A percentile compares a stretch with the other conserved stretches of the same genome.
Conservation (phyloP, 2,797 vertebrate species). For the Trematomus bernacchii region DNA sequence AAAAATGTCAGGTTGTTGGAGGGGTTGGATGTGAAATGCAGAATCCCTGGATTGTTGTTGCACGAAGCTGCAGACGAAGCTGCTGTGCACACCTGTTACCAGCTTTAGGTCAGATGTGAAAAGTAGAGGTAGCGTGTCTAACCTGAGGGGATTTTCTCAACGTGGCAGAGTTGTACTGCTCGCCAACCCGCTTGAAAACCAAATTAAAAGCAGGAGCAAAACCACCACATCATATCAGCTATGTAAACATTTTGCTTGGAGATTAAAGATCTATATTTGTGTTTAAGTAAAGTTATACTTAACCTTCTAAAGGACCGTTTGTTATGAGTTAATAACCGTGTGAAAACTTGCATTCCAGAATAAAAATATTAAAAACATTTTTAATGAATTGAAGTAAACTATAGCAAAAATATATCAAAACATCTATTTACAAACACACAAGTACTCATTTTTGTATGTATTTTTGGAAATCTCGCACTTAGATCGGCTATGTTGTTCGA, state of each 20-base stretch:
- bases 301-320: no score
- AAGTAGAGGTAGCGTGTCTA: constrained; percentile 43
- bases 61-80: background rate
- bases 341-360: no score
- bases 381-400: no score
- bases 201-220: background rate
- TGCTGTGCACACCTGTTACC: constrained; percentile 38
- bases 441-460: no score
- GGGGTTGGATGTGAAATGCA: background rate
- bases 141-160: constrained; percentile 10
- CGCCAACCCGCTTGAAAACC: background rate
- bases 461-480: background rate
- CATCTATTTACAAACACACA: no score
- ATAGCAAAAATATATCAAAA: no score
- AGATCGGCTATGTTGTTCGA: background rate
- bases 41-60: background rate
- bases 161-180: constrained; percentile 11
- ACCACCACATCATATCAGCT: background rate
- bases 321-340: no score
- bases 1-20: background rate
- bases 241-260: background rate
- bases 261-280: background rate
- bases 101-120: constrained; percentile 57
- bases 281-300: background rate
- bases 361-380: no score